A percentile compares a stretch with the other conserved stretches of the same genome.
phyloP scores from a whole-genome alignment of 2,797 vertebrate genomes.

The Clarias platycephalus region DNA sequence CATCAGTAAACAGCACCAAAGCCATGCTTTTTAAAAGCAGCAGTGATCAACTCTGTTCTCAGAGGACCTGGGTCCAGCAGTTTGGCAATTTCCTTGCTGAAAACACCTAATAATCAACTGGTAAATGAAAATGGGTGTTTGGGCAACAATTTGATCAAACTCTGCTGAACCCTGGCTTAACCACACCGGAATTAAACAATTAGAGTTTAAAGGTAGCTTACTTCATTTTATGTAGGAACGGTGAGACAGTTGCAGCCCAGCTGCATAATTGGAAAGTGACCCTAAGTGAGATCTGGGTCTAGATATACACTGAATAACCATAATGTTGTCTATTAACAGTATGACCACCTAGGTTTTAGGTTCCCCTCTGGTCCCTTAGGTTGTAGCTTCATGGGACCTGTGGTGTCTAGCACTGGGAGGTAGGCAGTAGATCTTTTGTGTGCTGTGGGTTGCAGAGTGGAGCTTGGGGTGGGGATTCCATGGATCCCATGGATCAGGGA shows the following conservation, averaged over 20 bases:
- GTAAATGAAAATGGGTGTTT: constrained; percentile 8
- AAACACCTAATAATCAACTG: constrained; percentile 1
- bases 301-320: background rate
- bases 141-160: background rate
- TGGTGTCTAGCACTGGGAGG: no score
- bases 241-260: background rate
- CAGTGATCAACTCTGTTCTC: background rate
- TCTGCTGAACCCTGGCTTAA: background rate
- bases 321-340: no score
- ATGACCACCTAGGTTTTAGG: no score
- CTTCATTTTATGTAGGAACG: constrained; percentile 35
- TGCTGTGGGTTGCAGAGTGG: no score
- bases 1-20: background rate
- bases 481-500: no score
- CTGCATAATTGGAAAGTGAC: background rate
- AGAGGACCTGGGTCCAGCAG: background rate
- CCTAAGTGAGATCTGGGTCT: background rate
- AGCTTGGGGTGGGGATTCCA: no score
- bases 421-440: no score
- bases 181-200: background rate
- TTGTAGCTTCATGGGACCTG: no score
- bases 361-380: no score
- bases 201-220: background rate
- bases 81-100: constrained; percentile 11
- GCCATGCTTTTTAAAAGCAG: constrained; percentile 52